Base-by-base conservation (phyloP, 2,888 invertebrate species). In the Teinopalpus imperialis region DNA sequence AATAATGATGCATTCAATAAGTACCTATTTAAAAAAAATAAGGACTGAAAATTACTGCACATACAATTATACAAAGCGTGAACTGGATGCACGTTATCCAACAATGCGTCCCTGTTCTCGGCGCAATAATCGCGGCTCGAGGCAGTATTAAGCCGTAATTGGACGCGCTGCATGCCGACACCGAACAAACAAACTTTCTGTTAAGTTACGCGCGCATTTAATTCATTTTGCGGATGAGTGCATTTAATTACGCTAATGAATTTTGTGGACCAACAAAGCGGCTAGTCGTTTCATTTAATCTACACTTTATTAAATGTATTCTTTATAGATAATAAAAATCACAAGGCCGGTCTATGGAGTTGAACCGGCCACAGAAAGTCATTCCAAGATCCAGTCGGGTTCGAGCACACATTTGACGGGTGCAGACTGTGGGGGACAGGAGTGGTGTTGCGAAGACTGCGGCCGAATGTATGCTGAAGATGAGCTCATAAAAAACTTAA, bases 221-320 rank as follows among this genome's bases (percentile, higher is more conserved):
- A 65, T 78, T 80, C 68, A 81, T 85, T 83, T 74, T 58, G 58
- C 71, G 77, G 66, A 57, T 67, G 66, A 77, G 56, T 74, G 70
- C 66, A 42, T 66, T 60, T 65, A 56, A 75, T 78, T 77, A 70
- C 69, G 64, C 66, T 65, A 66, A 44, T 50, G 45, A 37, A 52
- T 74, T 63, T 69, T 58, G 66, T 57, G 48, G 53, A 57, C 53
- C 54, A 67, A 70, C 63, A 59, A 69, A 65, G 63, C 68, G 59
- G 51, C 48, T 49, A 52, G 48, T 54, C 47, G 40, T 60, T 53
- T 66, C 56, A 55, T 59, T 63, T 6, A 23, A 23, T n/a, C n/a
- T 14, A 21, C 3, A 9, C 6, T 23, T 40, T 13, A 7, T 21
- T 12, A 10, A 9, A 30, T 23, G 8, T 30, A 14, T 30, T 6